phyloP scores from a whole-genome alignment of 2,113 vertebrate species.

The Neolamprologus kungweensis region DNA sequence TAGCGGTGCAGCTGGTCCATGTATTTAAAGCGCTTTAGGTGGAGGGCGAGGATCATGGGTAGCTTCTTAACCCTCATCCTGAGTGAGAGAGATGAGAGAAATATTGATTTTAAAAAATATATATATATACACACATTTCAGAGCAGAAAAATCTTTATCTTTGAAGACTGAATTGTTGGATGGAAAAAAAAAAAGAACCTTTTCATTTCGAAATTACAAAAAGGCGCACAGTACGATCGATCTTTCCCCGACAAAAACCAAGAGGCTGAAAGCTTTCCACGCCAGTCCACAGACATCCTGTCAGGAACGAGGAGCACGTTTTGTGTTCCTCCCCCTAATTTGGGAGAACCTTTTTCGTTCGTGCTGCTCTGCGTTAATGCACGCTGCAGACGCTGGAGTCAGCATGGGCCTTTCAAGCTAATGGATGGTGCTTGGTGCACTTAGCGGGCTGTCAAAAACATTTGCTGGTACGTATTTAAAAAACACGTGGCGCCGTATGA shows the following conservation, averaged over 20 bases:
- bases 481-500: neutral
- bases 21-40: constrained; percentile 91
- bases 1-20: constrained; percentile 95
- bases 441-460: neutral
- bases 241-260: neutral
- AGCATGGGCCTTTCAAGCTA: neutral
- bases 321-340: neutral
- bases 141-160: neutral
- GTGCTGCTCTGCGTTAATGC: neutral
- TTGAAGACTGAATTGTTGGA: neutral
- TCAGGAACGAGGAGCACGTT: neutral
- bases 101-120: accelerated
- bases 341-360: neutral
- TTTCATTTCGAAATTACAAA: neutral
- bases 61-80: constrained; percentile 92
- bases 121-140: accelerated
- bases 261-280: neutral
- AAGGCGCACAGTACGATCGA: accelerated
- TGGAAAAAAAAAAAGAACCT: accelerated
- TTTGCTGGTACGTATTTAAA: neutral
- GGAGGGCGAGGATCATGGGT: constrained; percentile 89
- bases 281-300: neutral
- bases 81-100: neutral
- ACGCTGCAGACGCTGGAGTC: neutral
- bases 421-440: neutral